Conservation (phyloP, 2,888 invertebrate genomes). For the Synanthedon tipuliformis region DNA sequence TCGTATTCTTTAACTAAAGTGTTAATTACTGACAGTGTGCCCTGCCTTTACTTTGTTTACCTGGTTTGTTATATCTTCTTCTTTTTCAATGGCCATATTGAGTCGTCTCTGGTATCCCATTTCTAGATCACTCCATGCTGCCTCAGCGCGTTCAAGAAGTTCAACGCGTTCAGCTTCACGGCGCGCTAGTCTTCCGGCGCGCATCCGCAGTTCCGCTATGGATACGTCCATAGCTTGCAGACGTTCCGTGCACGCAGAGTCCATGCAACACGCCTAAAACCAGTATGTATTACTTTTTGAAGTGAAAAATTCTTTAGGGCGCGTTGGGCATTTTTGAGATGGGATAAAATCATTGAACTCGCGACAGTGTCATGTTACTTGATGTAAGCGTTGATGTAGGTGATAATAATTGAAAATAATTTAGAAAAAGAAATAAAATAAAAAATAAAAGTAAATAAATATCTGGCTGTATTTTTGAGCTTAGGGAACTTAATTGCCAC, state of each 20-base stretch:
- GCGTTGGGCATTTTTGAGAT: too few species aligned
- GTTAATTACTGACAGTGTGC: not conserved
- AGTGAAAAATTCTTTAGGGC: too few species aligned
- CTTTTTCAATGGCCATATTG: constrained; percentile 33
- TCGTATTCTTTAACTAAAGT: not conserved
- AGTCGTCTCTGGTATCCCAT: constrained; percentile 41
- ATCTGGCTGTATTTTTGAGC: too few species aligned
- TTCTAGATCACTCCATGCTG: constrained; percentile 54
- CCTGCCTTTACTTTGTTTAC: constrained; percentile 12
- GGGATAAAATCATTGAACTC: too few species aligned
- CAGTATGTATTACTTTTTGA: not conserved
- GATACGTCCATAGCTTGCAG: constrained; percentile 28
- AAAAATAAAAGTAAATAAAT: too few species aligned
- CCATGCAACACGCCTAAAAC: constrained; percentile 16
- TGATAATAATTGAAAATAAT: too few species aligned
- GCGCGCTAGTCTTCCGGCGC: constrained; percentile 30
- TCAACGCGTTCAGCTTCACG: constrained; percentile 45
- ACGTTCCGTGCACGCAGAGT: constrained; percentile 26
- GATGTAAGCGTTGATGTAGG: too few species aligned
- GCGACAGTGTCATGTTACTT: too few species aligned
- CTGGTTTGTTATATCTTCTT: constrained; percentile 35
- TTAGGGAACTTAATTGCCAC: too few species aligned
- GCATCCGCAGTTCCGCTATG: constrained; percentile 30
- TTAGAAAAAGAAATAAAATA: too few species aligned
- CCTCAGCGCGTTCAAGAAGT: constrained; percentile 48